These are phyloP conservation scores for Pelusios castaneus DNA, from an alignment of 2,113 vertebrate genomes.

Conservation along the genomic window DNA sequence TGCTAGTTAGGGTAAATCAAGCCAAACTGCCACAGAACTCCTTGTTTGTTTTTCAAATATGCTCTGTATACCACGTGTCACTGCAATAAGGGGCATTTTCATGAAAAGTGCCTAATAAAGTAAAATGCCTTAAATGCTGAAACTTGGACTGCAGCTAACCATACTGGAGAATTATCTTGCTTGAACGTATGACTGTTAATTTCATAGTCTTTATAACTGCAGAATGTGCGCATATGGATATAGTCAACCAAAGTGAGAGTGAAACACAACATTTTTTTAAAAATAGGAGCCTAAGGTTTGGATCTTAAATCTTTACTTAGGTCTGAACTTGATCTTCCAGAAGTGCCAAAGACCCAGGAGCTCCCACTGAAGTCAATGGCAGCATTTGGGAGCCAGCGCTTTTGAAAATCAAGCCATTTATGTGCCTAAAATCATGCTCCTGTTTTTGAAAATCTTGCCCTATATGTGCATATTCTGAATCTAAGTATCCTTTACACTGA, in stretches of 20 bases:
- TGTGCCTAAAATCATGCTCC: not conserved
- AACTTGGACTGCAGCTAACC: not conserved
- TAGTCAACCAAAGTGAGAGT: not conserved
- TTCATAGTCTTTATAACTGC: not conserved
- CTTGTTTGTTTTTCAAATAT: not conserved
- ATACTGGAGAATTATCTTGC: not conserved
- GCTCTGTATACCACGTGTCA: not conserved
- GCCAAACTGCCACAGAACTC: not conserved
- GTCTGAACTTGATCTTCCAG: not conserved
- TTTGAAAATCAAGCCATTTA: not conserved
- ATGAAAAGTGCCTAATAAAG: not conserved
- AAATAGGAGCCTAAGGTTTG: not conserved
- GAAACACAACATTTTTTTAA: not conserved
- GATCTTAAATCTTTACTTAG: not conserved
- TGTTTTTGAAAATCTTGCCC: not conserved
- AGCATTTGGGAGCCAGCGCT: not conserved
- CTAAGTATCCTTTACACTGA: not conserved
- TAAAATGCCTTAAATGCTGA: not conserved
- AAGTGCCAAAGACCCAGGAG: not conserved
- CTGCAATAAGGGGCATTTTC: not conserved
- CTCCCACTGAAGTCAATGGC: not conserved
- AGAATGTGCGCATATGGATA: not conserved
- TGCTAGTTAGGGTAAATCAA: not conserved
- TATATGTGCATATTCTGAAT: not conserved
- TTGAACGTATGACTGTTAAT: not conserved